Evolutionary conservation across 64 coral and sea anemone species (phyloP), one percentile per base, ranked within the genome.

Genomic region (Montipora cactus): DNA sequence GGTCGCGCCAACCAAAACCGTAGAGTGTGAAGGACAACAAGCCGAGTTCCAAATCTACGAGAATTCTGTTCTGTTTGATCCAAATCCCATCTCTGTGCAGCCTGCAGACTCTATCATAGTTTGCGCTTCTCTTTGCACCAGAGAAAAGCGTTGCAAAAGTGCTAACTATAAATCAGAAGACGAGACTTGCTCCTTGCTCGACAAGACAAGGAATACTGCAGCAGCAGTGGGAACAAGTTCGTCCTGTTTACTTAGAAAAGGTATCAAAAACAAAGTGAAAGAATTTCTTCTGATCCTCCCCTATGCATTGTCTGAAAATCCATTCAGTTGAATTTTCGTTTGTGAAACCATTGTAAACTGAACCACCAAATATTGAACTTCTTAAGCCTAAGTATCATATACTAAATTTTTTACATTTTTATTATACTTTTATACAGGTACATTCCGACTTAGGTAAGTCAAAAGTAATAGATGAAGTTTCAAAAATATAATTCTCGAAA

Each of bases 141-240:
- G 79, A 15, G 79, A 82, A 28, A 59, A 44, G 59, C 57, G 79
- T 5, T 64, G 79, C 11, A 82, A 82, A 44, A 82, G 55, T 16
- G 53, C 79, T 44, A 82, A 62, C 51, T 82, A 66, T 37, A 45
- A 16, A 12, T 0, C 25, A 82, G 4, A 12, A 55, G 53, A 82
- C 4, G 37, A 6, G 22, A 11, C 55, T 57, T 82, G 79, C 57
- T 15, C 22, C 25, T 44, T 64, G 4, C 20, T 44, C 5, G 14
- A 82, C 3, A 82, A 82, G 62, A 62, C 53, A 61, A 11, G 20
- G 53, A 62, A 2, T 15, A 45, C 79, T n/a, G n/a, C 18, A n/a
- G 49, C 37, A 10, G 20, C 18, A n/a, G 49, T 11, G 28, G 8
- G 20, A 12, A 80, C 78, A 80, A 13, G 49, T 12, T 55, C n/a